Base-by-base conservation (phyloP, 2,113 vertebrate genomes). In the Sphaerodactylus townsendi region DNA sequence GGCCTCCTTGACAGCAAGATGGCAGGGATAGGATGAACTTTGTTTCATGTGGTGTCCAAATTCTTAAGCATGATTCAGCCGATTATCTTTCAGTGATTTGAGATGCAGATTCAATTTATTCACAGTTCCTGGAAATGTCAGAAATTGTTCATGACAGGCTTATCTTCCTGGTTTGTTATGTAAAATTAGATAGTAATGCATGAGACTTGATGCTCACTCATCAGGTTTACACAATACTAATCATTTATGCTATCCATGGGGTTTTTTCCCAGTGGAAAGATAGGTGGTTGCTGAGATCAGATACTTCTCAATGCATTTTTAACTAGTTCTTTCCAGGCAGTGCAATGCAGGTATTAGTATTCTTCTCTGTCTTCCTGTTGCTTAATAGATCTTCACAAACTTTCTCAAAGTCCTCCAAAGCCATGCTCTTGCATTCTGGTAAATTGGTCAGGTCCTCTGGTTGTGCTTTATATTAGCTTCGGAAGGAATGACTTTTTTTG, bases 201-300 rank as follows among this genome's bases (percentile, higher is more conserved):
- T 19, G 23, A 23, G 4, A 56, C 53, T 23, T 23, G 21, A 4
- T 56, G 53, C 21, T 17, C 53, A 3, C 3, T 56, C 19, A 56
- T 56, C 53, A 23, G 53, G 53, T 21, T 19, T 56, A 21, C 53
- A 21, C 19, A 56, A 21, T 56, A 56, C 53, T 56, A 5, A 19
- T 19, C 53, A 21, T 56, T 56, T 21, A 56, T 21, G 53, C 19
- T 56, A 56, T 5, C 19, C 64, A 44, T 73, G 59, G 64, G 70
- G 39, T 41, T 65, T 73, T 90, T 59, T 0, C 0, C 37, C 85
- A 81, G 82, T 81, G 80, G 90, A 91, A 90, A 88, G 87, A 41
- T 39, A 72, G 25, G 70, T 72, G 77, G 77, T 17, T 66, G n/a
- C 30, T 33, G n/a, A 66, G 30, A 33, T 10, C 30, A 33, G 65